Evolutionary conservation across 2,113 vertebrate genomes (phyloP), one percentile per base, ranked within the genome.

Genomic region (Tragelaphus imberbis): DNA sequence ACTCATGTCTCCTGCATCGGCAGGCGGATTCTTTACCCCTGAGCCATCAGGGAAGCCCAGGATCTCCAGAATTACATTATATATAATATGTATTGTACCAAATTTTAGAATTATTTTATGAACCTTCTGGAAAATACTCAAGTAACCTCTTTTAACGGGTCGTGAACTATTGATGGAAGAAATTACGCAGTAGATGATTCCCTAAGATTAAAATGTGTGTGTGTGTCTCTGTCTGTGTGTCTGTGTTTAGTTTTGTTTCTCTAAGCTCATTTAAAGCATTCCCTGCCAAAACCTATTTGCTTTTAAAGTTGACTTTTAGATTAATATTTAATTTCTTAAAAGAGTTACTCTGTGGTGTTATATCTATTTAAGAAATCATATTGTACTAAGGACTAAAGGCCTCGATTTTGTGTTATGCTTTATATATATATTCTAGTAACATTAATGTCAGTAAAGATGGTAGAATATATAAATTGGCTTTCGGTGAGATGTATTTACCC

Each of bases 291-390:
- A 63, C 84, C 11, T 58, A 15, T 94, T 85, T 59, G 33, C 71
- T 96, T 89, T 90, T 75, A 93, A 91, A 95, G 68, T 58, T 90
- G n/a, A 80, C 49, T 94, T 90, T 90, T 97, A 89, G 84, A 65
- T 65, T 96, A 58, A 81, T 82, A 3, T 88, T 97, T 63, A 88
- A 53, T 90, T 95, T 77, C 10, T 85, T 97, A 84, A 17, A 63
- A 87, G 53, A 84, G n/a, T 94, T 97, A 44, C 30, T 92, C 94
- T 91, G 63, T 71, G 51, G 81, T 49, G 6, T 90, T 96, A 90
- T 47, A 90, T 16, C 51, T 95, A 25, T 51, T 61, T 92, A 84
- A 86, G 21, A 94, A 97, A 36, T 92, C 58, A 89, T 79, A 85
- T 36, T 94, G 14, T 40, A 80, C 17, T 80, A 33, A 47, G 84